Conservation (phyloP, 2,888 invertebrate genomes). For the Gryllus longicercus region DNA sequence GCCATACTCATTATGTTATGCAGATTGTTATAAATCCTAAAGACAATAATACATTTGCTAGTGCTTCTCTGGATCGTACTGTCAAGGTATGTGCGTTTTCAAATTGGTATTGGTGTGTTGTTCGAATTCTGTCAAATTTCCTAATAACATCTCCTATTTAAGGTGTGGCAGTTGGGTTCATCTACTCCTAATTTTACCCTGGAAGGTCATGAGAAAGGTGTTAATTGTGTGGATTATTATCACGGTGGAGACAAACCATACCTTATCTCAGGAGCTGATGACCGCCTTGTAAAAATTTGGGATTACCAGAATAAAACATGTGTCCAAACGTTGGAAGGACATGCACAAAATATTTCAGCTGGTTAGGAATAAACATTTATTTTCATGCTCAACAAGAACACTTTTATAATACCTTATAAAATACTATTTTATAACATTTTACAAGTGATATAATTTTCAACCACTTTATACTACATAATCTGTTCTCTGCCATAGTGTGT, state of each 20-base stretch:
- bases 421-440: not conserved
- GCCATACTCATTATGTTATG: constrained; percentile 99
- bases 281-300: constrained; percentile 97
- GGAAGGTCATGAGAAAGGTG: constrained; percentile 97
- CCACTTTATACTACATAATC: not conserved
- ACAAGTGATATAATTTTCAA: not conserved
- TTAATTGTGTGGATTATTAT: constrained; percentile 99
- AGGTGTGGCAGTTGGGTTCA: constrained; percentile 97
- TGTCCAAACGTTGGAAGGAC: constrained; percentile 95
- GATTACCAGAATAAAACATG: constrained; percentile 99
- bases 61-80: constrained; percentile 96
- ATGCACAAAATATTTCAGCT: constrained; percentile 92
- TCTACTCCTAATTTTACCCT: constrained; percentile 96
- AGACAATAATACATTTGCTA: constrained; percentile 99
- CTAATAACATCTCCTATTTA: constrained; percentile 28
- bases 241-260: constrained; percentile 99
- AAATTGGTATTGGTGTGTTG: not conserved
- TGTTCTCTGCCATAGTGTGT: constrained; percentile 57
- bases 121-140: not conserved
- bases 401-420: no score
- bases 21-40: constrained; percentile 99
- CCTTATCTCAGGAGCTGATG: constrained; percentile 97
- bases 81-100: constrained; percentile 65
- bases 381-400: not conserved
- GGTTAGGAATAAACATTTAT: constrained; percentile 38